phyloP scores from a whole-genome alignment of 2,797 vertebrate genomes.

The Meda fulgida region DNA sequence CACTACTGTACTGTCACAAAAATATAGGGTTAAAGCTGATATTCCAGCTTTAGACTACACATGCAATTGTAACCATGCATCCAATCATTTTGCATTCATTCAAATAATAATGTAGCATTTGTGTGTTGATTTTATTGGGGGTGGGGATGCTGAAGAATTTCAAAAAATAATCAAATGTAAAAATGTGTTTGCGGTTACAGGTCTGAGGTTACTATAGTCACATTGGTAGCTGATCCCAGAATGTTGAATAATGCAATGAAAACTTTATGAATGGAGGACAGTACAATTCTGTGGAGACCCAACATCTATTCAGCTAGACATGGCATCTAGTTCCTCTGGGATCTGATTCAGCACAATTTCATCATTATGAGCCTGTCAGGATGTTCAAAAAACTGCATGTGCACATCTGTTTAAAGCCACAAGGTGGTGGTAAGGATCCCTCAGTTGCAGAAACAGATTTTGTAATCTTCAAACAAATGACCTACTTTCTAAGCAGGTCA shows the following conservation, averaged over 20 bases:
- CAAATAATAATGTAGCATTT: not conserved
- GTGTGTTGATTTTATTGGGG: not conserved
- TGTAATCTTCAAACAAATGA: conserved; percentile 70
- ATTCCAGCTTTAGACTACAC: not conserved
- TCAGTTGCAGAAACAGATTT: conserved; percentile 56
- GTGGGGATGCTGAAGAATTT: not conserved
- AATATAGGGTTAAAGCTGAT: not conserved
- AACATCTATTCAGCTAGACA: not conserved
- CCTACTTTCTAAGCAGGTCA: conserved; percentile 72
- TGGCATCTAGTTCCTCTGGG: not conserved
- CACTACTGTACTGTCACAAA: not conserved
- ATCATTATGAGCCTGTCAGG: not conserved
- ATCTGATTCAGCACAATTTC: not conserved
- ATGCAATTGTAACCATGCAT: not conserved
- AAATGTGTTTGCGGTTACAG: not conserved
- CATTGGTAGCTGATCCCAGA: not conserved
- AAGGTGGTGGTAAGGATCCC: conserved; percentile 70
- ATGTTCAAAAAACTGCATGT: not conserved
- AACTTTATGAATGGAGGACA: not conserved
- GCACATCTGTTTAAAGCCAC: conserved; percentile 61
- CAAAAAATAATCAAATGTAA: not conserved
- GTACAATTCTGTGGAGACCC: not conserved
- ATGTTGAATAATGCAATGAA: not conserved
- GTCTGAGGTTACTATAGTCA: not conserved
- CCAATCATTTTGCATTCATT: not conserved